Conservation (phyloP, 2,888 invertebrate species). For the Patella depressa region DNA sequence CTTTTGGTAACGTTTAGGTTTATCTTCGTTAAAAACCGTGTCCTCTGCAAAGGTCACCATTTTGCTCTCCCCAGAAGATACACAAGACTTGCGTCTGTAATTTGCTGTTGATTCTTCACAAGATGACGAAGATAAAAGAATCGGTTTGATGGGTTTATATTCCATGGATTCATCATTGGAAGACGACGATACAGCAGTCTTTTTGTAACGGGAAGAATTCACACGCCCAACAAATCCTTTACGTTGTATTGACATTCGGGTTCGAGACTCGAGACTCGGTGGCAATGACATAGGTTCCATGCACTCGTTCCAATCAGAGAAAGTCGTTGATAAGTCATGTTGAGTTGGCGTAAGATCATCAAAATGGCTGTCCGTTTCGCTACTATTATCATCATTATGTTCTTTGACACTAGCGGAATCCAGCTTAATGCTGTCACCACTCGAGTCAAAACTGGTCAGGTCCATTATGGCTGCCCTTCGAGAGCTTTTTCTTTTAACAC, state of each 20-base stretch:
- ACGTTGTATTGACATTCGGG: slow-evolving; percentile 23
- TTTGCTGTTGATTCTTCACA: slow-evolving; percentile 14
- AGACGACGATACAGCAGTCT: not conserved
- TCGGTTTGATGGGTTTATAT: slow-evolving; percentile 21
- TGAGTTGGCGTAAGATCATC: slow-evolving; percentile 18
- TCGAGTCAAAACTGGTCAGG: not conserved
- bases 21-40: slow-evolving; percentile 56
- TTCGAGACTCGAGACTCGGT: slow-evolving; percentile 29
- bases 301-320: not conserved
- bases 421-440: not conserved
- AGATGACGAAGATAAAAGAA: slow-evolving; percentile 20
- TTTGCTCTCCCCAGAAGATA: slow-evolving; percentile 41
- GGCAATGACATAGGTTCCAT: slow-evolving; percentile 19
- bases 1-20: slow-evolving; percentile 48
- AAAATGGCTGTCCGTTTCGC: slow-evolving; percentile 22
- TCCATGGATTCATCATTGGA: slow-evolving; percentile 6
- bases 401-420: slow-evolving; percentile 9
- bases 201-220: slow-evolving; percentile 22
- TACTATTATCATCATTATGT: slow-evolving; percentile 14
- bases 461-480: not conserved
- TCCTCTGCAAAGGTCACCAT: slow-evolving; percentile 54
- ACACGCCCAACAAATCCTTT: slow-evolving; percentile 32
- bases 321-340: not conserved
- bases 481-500: not conserved
- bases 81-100: not conserved